Base-by-base conservation (phyloP, 2,797 vertebrate species). In the Crax fasciolata region DNA sequence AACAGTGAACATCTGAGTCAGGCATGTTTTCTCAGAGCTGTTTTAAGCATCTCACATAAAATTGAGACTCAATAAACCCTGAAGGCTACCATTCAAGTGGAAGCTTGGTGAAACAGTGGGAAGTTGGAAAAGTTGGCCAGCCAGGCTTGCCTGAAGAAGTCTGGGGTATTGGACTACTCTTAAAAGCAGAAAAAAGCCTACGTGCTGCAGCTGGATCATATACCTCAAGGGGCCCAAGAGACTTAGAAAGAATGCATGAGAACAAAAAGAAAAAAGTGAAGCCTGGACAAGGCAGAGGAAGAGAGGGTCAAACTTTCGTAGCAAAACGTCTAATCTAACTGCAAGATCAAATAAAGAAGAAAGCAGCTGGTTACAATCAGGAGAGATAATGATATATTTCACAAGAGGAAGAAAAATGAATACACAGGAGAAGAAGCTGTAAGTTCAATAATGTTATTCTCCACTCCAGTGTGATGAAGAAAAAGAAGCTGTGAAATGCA, bases 141-240 rank as follows among this genome's bases (percentile, higher is more conserved):
- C 20, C 32, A 76, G 73, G 41, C 21, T 63, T 77, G 61, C 57
- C 61, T 89, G 49, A 80, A 93, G 84, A 94, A 84, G 52, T 84
- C 49, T 81, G 23, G 18, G 38, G 15, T 72, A 71, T 16, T 83
- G 84, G 82, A 68, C 44, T 77, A 58, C 10, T 77, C 65, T 81
- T 87, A 39, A 92, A 95, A 93, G 87, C 14, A 92, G 49, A 61
- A 92, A 63, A 90, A 92, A 87, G n/a, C 35, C 58, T 65, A 62
- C 1, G 0, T 80, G 82, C 58, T 79, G 54, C 51, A 66, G 80
- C 62, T 78, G 66, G 32, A 88, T 89, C 76, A 73, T 54, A 19
- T 16, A 88, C 54, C 87, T 88, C 72, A 72, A 80, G 91, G 62
- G 44, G 38, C 49, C 8, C 25, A 24, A 25, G 54, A 85, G 30